A percentile compares a stretch with the other conserved stretches of the same genome.
phyloP scores from a whole-genome alignment of 2,113 vertebrate genomes.

The Poeciliopsis occidentalis region DNA sequence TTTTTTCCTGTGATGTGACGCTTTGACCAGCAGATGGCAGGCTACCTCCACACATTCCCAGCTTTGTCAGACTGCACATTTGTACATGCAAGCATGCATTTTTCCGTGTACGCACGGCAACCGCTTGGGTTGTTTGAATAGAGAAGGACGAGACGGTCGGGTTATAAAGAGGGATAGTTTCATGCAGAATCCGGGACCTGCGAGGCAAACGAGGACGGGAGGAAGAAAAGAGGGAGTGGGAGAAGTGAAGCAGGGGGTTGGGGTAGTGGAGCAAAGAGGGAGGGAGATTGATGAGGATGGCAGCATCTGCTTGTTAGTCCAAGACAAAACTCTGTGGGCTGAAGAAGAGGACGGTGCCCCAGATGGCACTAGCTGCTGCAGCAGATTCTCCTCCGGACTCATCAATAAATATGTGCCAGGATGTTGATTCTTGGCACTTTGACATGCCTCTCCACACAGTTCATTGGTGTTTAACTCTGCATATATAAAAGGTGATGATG shows the following conservation, averaged over 20 bases:
- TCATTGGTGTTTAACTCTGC: constrained; percentile 25
- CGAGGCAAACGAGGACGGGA: constrained; percentile 54
- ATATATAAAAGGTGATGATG: constrained; percentile 18
- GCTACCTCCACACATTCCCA: constrained; percentile 14
- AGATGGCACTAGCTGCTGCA: constrained; percentile 51
- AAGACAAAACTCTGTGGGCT: constrained; percentile 66
- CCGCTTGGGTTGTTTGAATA: constrained; percentile 55
- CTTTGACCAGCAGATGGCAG: constrained; percentile 67
- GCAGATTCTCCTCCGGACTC: constrained; percentile 36
- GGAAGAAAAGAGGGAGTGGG: constrained; percentile 12
- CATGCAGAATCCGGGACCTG: constrained; percentile 27
- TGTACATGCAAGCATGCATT: constrained; percentile 20
- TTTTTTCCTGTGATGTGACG: not conserved
- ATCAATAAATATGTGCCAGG: constrained; percentile 44
- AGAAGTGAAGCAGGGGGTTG: constrained; percentile 36
- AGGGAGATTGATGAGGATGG: constrained; percentile 61
- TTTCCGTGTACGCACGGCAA: not conserved
- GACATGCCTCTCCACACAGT: constrained; percentile 24
- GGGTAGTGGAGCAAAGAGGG: not conserved
- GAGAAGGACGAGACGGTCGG: constrained; percentile 30
- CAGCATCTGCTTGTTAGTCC: constrained; percentile 68
- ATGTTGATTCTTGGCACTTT: constrained; percentile 50
- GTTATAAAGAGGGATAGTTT: constrained; percentile 39
- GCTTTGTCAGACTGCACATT: not conserved
- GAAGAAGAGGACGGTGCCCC: constrained; percentile 50